Conservation (phyloP, 2,797 vertebrate genomes). For the Malacoctenus gilli region DNA sequence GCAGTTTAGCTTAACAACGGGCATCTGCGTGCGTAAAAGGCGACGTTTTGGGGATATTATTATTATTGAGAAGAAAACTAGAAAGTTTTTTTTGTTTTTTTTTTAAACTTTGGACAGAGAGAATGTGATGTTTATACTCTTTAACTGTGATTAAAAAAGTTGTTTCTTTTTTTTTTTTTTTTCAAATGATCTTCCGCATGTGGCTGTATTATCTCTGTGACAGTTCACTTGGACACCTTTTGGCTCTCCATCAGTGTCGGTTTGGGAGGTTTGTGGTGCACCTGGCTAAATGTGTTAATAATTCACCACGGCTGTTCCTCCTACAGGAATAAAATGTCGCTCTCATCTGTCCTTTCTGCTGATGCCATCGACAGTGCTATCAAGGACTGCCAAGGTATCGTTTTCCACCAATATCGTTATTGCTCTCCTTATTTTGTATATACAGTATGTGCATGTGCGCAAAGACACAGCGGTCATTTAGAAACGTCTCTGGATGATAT, state of each 20-base stretch:
- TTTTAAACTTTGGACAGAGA: too few species aligned
- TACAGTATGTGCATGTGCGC: neutral
- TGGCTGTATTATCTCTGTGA: neutral
- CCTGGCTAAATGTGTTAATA: slow-evolving; percentile 62
- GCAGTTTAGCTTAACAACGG: neutral
- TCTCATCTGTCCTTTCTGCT: slow-evolving; percentile 90
- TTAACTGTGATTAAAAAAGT: too few species aligned
- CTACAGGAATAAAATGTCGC: slow-evolving; percentile 90
- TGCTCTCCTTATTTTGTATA: slow-evolving; percentile 36
- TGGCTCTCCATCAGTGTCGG: slow-evolving; percentile 10
- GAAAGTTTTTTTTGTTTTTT: neutral
- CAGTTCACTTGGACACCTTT: neutral
- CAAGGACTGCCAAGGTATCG: slow-evolving; percentile 97
- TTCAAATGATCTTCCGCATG: too few species aligned
- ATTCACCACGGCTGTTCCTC: slow-evolving; percentile 67
- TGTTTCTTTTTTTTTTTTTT: too few species aligned
- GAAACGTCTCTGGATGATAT: neutral
- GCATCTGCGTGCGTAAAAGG: slow-evolving; percentile 17
- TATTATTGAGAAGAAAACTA: neutral
- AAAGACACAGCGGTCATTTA: slow-evolving; percentile 5
- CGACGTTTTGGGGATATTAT: neutral
- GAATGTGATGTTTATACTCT: too few species aligned
- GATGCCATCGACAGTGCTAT: slow-evolving; percentile 91
- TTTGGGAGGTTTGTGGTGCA: slow-evolving; percentile 17
- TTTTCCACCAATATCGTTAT: slow-evolving; percentile 66